Base-by-base conservation (phyloP, 2,113 vertebrate genomes). In the Pholis gunnellus region DNA sequence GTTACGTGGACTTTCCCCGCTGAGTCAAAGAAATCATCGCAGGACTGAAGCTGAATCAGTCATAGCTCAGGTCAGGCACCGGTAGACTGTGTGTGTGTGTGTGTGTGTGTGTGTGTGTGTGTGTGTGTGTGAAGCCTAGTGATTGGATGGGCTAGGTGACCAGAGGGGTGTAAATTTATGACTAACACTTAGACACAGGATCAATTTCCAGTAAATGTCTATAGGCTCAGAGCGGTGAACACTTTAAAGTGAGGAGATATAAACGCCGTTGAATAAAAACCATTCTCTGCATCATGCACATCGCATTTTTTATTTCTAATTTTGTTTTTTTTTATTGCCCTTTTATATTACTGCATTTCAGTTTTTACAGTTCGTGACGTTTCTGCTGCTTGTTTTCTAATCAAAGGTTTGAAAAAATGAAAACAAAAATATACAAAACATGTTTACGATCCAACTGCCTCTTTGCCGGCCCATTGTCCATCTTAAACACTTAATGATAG, bases 171-270 rank as follows among this genome's bases (percentile, higher is more conserved):
- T 86, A 92, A 88, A 95, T 95, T 95, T 94, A 94, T 94, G 92
- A 92, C 91, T 78, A 92, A 93, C 93, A 93, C 92, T 95, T 93
- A 94, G 84, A 89, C 71, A 78, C 66, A 64, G 88, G 89, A 95
- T 95, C 91, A 93, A 95, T 94, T 90, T 88, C 88, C 87, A 89
- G 90, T 90, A 93, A 94, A 92, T 86, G 87, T 88, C 91, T 78
- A 79, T 86, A 57, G 82, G 76, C 78, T 88, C 69, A 76, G 84
- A 90, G 86, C 75, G 72, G 82, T 85, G 82, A 92, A 87, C 71
- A 70, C 84, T 88, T 81, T 84, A 89, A 82, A 85, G 79, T 52
- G 74, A 38, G 29, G 31, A 67, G 68, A 83, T 40, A 84, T 83
- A 77, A 89, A 87, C 13, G 56, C 50, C 71, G 78, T 81, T 56